Evolutionary conservation across 2,113 vertebrate species (phyloP).

Genomic region (Eurypyga helias): DNA sequence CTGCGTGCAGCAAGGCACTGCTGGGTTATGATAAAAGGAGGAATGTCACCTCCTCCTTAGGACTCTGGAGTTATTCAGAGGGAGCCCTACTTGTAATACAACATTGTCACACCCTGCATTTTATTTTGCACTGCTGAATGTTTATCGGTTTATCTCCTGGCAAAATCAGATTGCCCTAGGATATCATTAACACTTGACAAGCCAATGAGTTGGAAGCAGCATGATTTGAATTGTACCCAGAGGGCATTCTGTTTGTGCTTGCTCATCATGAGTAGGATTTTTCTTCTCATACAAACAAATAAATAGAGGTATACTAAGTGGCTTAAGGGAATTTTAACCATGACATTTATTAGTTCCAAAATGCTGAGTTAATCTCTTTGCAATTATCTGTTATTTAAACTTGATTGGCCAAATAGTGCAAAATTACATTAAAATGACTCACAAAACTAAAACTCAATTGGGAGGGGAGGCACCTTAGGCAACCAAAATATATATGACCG

Average conservation of each 20-base stretch:
- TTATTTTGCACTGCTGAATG: neutral
- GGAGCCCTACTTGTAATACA: neutral
- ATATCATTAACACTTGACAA: neutral
- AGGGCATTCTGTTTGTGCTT: neutral
- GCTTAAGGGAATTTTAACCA: neutral
- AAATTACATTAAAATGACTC: neutral
- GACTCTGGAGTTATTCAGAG: neutral
- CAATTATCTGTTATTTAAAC: neutral
- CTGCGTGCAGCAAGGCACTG: fast-evolving
- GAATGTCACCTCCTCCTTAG: neutral
- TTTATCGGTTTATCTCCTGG: neutral
- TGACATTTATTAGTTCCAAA: neutral
- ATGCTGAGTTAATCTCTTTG: neutral
- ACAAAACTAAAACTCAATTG: neutral
- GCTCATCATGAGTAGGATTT: neutral
- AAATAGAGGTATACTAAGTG: neutral
- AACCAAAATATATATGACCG: neutral
- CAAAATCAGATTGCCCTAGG: neutral
- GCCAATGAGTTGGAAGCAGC: neutral
- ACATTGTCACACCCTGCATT: neutral
- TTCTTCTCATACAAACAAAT: neutral
- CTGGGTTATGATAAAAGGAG: neutral
- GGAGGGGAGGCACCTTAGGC: neutral
- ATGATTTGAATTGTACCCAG: neutral
- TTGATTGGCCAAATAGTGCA: neutral